Evolutionary conservation across 2,113 vertebrate species (phyloP).

Genomic region (Numida meleagris): DNA sequence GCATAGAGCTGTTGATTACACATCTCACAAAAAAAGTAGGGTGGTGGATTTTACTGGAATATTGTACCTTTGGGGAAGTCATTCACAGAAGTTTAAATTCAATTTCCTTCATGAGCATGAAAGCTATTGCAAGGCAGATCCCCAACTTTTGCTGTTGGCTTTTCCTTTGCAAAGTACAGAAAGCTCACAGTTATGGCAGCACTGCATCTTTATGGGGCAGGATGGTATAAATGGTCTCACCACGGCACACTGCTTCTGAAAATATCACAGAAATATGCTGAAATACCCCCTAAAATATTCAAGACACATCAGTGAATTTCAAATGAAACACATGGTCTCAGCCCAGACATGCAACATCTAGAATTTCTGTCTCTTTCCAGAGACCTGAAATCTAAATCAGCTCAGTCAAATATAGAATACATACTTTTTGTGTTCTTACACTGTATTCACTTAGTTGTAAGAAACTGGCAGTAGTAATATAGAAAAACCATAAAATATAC

Average conservation of each 20-base stretch:
- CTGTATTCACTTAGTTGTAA: slow-evolving; percentile 27
- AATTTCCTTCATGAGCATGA: not conserved
- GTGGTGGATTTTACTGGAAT: not conserved
- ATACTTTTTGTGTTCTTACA: slow-evolving; percentile 10
- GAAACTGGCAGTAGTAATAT: slow-evolving; percentile 42
- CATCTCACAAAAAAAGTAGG: not conserved
- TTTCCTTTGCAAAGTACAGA: not conserved
- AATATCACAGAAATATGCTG: not conserved
- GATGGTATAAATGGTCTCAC: not conserved
- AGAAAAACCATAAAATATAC: slow-evolving; percentile 58
- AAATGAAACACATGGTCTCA: slow-evolving; percentile 7
- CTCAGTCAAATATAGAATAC: not conserved
- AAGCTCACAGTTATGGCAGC: not conserved
- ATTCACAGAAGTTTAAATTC: not conserved
- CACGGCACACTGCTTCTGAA: slow-evolving; percentile 8
- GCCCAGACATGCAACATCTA: slow-evolving; percentile 24
- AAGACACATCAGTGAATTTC: slow-evolving; percentile 4
- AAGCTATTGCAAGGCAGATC: not conserved
- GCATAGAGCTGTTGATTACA: not conserved
- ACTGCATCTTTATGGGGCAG: not conserved
- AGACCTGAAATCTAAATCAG: slow-evolving; percentile 46
- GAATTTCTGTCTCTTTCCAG: slow-evolving; percentile 40
- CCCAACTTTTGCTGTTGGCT: not conserved
- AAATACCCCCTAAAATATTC: slow-evolving; percentile 26
- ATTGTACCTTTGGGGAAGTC: not conserved